Evolutionary conservation across 2,113 vertebrate genomes (phyloP).

Genomic region (Parus major): DNA sequence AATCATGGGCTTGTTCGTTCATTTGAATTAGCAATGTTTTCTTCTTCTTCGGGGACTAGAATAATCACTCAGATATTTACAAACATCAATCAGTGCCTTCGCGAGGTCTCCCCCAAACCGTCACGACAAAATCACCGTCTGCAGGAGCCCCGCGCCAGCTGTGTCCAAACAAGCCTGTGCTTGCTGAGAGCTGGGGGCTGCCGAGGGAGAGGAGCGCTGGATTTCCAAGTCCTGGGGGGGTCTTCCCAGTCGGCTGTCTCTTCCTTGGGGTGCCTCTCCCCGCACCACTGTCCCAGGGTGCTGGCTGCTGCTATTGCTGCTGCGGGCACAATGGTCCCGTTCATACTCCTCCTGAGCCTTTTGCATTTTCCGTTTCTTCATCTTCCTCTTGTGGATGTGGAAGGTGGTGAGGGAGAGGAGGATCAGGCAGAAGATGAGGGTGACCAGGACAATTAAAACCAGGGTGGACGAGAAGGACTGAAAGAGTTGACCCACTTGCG

Average conservation of each 20-base stretch:
- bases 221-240: conserved; percentile 65
- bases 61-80: conserved; percentile 79
- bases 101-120: conserved; percentile 47
- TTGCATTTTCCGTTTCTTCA: conserved; percentile 95
- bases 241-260: conserved; percentile 74
- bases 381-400: conserved; percentile 94
- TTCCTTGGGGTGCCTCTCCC: conserved; percentile 50
- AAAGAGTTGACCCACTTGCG: conserved; percentile 87
- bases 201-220: conserved; percentile 46
- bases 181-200: conserved; percentile 49
- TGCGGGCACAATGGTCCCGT: conserved; percentile 87
- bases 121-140: conserved; percentile 84
- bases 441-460: conserved; percentile 91
- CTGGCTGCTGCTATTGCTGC: conserved; percentile 63
- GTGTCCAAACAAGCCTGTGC: conserved; percentile 74
- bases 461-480: conserved; percentile 93
- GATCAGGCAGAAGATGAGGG: conserved; percentile 89
- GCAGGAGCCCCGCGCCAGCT: conserved; percentile 74
- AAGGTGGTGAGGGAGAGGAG: conserved; percentile 94
- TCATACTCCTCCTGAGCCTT: conserved; percentile 96
- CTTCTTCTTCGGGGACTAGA: conserved; percentile 75
- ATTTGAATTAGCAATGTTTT: conserved; percentile 62
- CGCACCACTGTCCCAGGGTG: conserved; percentile 11
- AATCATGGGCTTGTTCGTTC: conserved; percentile 51
- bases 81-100: conserved; percentile 72